Evolutionary conservation across 2,888 invertebrate species (phyloP), one percentile per base, ranked within the genome.

Genomic region (Creontiades dilutus): DNA sequence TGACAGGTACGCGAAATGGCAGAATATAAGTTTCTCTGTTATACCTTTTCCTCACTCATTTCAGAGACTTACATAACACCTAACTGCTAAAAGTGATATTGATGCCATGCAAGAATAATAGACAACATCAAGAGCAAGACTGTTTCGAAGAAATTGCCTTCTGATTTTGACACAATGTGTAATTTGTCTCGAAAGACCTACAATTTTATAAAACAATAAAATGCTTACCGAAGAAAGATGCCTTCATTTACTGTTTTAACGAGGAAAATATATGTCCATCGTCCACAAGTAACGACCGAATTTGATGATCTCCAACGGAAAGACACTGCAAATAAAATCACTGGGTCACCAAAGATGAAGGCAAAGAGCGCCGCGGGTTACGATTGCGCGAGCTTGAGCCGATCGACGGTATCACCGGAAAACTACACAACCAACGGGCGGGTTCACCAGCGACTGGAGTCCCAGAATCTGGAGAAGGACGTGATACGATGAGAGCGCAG

Each of bases 401-500:
- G 55, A 57, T 55, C 85, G 57, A 16, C 19, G 12, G n/a, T 37
- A 85, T 28, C 0, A 61, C 27, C 37, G n/a, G 13, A 19, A 23
- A 9, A n/a, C 2, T 37, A 48, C 7, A 27, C 86, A 76, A 85
- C 0, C 86, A 11, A 19, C 75, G 23, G 48, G 48, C 86, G 86
- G 75, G 86, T 75, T 86, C 86, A 86, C 86, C 86, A 86, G 86
- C 86, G 76, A 86, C 86, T 86, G 86, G 86, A 86, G 86, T 37
- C 75, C 86, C 76, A 75, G 76, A 52, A 82, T 48, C 23, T 27
- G 52, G 52, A 82, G 27, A 82, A 28, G 80, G 82, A 47, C 13
- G 78, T 37, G 82, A 52, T 7, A 27, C 82, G 82, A 52, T n/a
- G 16, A 16, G 23, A 82, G 82, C 82, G 82, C 82, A 0, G 82